phyloP scores from a whole-genome alignment of 2,113 vertebrate species.

The Lophotis ruficrista region DNA sequence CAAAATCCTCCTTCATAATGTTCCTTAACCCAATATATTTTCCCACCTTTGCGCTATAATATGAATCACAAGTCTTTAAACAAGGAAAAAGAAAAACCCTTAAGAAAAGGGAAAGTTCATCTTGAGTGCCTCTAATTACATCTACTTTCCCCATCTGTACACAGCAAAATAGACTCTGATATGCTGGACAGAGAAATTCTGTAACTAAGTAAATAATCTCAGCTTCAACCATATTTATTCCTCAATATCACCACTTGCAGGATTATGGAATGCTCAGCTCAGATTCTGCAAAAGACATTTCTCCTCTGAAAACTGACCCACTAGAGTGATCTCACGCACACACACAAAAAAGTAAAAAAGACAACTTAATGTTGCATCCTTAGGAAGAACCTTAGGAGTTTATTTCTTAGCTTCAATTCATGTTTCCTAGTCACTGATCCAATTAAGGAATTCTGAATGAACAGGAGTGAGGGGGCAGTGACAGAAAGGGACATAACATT shows the following conservation, averaged over 20 bases:
- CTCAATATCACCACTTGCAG: not conserved
- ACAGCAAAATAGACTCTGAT: not conserved
- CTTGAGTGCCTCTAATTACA: not conserved
- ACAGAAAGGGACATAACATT: not conserved
- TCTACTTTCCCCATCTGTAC: not conserved
- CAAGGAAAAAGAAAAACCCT: not conserved
- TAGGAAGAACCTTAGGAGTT: not conserved
- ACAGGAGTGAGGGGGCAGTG: fast-evolving
- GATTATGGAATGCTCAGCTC: not conserved
- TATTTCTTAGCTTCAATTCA: not conserved
- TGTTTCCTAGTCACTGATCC: not conserved
- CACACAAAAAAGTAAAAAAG: not conserved
- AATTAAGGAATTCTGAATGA: not conserved
- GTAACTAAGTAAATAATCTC: not conserved
- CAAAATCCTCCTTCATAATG: not conserved
- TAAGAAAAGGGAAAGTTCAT: not conserved
- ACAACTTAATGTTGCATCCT: not conserved
- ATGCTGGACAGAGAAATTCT: not conserved
- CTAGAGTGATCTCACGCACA: not conserved
- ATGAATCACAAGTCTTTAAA: not conserved
- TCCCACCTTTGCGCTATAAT: not conserved
- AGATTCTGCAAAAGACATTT: not conserved
- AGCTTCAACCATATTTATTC: not conserved
- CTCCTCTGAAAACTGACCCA: not conserved
- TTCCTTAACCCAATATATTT: not conserved